phyloP scores from a whole-genome alignment of 2,888 invertebrate genomes.

The Podotricha telesiphe region DNA sequence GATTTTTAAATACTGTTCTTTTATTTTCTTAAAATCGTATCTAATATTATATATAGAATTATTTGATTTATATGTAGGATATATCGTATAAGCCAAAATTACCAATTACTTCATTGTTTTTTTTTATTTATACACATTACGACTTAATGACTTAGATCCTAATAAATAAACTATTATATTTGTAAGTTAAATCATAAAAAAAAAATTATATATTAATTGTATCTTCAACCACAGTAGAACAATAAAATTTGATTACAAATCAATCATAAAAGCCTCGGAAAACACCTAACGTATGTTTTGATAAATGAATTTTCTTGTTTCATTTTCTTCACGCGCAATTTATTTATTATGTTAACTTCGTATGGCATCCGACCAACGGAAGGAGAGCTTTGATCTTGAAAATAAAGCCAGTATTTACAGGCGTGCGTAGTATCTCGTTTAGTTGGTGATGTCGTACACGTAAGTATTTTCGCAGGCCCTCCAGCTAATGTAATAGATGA shows the following conservation, averaged over 20 bases:
- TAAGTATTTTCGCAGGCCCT: slow-evolving; percentile 70
- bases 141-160: too few relatives aligned
- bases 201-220: not conserved
- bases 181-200: too few relatives aligned
- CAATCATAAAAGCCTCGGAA: slow-evolving; percentile 54
- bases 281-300: slow-evolving; percentile 55
- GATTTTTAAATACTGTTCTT: too few relatives aligned
- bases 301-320: slow-evolving; percentile 80
- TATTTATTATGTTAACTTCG: slow-evolving; percentile 76
- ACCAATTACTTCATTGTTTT: too few relatives aligned
- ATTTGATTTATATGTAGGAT: too few relatives aligned
- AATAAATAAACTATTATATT: too few relatives aligned
- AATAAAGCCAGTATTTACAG: slow-evolving; percentile 32
- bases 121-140: too few relatives aligned
- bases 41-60: too few relatives aligned
- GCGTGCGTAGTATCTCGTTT: slow-evolving; percentile 54
- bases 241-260: slow-evolving; percentile 49
- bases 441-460: slow-evolving; percentile 66
- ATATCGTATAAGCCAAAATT: too few relatives aligned
- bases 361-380: slow-evolving; percentile 58
- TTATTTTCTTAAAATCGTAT: too few relatives aligned
- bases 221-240: slow-evolving; percentile 31
- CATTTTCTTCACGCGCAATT: slow-evolving; percentile 79
- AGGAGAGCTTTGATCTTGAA: slow-evolving; percentile 49
- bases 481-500: slow-evolving; percentile 82